Conservation (phyloP, 2,888 invertebrate genomes). For the Patella depressa region DNA sequence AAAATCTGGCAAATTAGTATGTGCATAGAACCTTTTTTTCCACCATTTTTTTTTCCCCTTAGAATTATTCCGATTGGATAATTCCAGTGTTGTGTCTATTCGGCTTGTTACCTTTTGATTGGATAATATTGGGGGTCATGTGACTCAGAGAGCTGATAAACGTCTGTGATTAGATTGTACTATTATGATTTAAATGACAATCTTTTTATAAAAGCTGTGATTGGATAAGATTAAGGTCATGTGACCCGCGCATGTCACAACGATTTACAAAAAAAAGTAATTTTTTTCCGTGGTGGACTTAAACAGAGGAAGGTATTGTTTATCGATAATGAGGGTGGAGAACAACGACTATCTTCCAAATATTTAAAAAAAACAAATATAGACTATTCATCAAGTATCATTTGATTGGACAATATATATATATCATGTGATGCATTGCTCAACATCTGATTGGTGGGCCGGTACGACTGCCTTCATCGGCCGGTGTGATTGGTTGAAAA, state of each 20-base stretch:
- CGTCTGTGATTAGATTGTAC: constrained; percentile 6
- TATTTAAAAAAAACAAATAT: too few species aligned
- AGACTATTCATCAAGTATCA: background rate
- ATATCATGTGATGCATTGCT: constrained; percentile 12
- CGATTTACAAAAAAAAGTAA: background rate
- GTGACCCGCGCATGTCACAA: constrained; percentile 5
- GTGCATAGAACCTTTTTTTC: background rate
- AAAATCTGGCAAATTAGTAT: background rate
- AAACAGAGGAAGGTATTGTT: background rate
- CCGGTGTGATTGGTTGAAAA: background rate
- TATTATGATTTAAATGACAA: background rate
- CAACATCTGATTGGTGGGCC: constrained; percentile 9
- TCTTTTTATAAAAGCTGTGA: constrained; percentile 1
- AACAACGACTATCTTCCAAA: constrained; percentile 7
- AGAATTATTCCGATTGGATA: background rate
- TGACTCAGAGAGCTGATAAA: background rate
- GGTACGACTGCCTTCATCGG: constrained; percentile 5
- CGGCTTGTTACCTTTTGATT: constrained; percentile 1
- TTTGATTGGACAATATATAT: constrained; percentile 9
- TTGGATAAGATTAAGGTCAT: constrained; percentile 9
- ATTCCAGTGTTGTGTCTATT: background rate
- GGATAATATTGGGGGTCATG: constrained; percentile 10
- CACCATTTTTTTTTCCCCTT: background rate
- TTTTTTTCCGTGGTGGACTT: too few species aligned
- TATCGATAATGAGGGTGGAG: background rate